Conservation (phyloP, 2,888 invertebrate genomes). For the Tetragonula carbonaria region DNA sequence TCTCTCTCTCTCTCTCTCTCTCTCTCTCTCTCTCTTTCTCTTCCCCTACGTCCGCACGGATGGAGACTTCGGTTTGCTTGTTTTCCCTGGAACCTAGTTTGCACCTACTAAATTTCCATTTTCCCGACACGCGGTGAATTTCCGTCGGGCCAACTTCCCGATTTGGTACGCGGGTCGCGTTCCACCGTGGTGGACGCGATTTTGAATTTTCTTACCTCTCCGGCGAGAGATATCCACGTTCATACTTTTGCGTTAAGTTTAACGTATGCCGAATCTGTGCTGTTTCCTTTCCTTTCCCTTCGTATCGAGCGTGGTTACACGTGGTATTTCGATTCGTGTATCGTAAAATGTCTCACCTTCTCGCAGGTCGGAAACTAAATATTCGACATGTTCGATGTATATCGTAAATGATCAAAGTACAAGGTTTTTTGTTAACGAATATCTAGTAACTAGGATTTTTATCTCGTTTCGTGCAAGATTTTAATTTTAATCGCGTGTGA, state of each 20-base stretch:
- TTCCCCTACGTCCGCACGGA: background rate
- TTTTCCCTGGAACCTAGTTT: constrained; percentile 36
- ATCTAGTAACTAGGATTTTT: no score
- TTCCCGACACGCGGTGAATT: constrained; percentile 11
- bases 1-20: background rate
- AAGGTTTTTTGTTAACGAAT: background rate
- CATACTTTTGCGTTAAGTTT: constrained; percentile 5
- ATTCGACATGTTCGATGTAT: background rate
- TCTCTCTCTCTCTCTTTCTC: no score
- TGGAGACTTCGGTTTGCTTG: constrained; percentile 30
- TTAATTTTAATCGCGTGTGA: no score
- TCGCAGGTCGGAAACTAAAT: no score
- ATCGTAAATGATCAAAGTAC: background rate
- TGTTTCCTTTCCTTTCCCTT: background rate
- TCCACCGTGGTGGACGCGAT: constrained; percentile 11
- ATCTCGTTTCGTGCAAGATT: no score
- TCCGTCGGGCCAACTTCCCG: background rate
- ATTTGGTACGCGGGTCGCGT: background rate
- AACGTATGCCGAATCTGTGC: constrained; percentile 23
- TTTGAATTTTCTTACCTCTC: constrained; percentile 13
- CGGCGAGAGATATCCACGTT: constrained; percentile 3
- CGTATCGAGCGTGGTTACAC: background rate
- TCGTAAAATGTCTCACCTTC: no score
- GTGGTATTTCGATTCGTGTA: background rate
- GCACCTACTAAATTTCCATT: constrained; percentile 39